Base-by-base conservation (phyloP, 2,797 vertebrate species). In the Sternarchorhynchus goeldii region DNA sequence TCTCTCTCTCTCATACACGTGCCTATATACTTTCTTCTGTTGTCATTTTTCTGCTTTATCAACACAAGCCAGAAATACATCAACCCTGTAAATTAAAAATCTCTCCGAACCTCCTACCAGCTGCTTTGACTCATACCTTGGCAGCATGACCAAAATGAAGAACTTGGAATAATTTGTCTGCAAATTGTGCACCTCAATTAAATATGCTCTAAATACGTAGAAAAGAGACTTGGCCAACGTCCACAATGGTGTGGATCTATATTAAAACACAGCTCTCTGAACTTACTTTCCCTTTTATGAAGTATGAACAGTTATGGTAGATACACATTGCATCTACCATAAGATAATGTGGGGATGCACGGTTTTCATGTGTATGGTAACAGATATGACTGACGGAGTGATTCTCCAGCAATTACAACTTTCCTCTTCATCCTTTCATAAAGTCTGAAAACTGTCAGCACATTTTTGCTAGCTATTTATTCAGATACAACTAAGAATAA, bases 21-120 rank as follows among this genome's bases (percentile, higher is more conserved):
- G 45, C 16, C 16, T 5, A 62, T 32, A 32, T 59, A 63, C 57
- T 62, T 32, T 80, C 4, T 45, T 10, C 10, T 45, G 41, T 45
- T 45, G 41, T 2, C 6, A 45, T 45, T 45, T 45, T 45, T 45
- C 41, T 10, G 25, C 25, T 25, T 25, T 25, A 25, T 25, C 25
- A 25, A 45, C 34, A 36, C 34, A 36, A 36, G 34, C 34, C 34
- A 62, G 72, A 72, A 68, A 76, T 57, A 74, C 34, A 76, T 79
- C 74, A 80, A 79, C 76, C 67, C 41, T 73, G 77, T 82, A 73
- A 79, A 79, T 72, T 72, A 50, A 50, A n/a, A 79, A 76, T 57
- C 59, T 59, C 75, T 66, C 68, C 64, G 58, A 63, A 50, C 41
- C 71, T n/a, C 72, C 56, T 76, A 31, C 76, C 68, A 73, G 74